Conservation (phyloP, 2,797 vertebrate genomes). For the Enteromius fasciolatus region DNA sequence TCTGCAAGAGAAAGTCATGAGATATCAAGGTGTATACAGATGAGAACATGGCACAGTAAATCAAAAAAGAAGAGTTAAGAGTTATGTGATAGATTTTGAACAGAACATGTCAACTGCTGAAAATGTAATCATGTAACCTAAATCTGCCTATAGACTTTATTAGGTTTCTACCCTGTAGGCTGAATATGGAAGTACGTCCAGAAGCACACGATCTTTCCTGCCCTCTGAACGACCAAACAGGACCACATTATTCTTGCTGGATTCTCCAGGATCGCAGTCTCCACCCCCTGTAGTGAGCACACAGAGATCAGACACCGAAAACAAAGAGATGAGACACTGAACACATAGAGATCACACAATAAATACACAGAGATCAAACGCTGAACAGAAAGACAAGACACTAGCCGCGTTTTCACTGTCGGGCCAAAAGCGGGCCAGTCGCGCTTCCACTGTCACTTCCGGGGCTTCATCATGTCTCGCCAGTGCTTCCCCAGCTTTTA, state of each 20-base stretch:
- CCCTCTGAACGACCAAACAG: constrained; percentile 89
- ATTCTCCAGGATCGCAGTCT: constrained; percentile 89
- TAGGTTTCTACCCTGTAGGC: constrained; percentile 86
- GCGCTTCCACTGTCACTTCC: too few relatives aligned
- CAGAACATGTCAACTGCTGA: neutral
- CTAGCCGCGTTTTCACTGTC: too few relatives aligned
- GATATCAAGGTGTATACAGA: neutral
- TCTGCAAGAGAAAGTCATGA: constrained; percentile 64
- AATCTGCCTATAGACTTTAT: neutral
- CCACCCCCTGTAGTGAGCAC: constrained; percentile 79
- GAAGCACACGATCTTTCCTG: constrained; percentile 82
- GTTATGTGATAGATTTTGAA: neutral
- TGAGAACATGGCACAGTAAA: neutral
- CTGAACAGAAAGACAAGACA: neutral
- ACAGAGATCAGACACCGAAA: neutral
- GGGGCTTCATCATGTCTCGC: too few relatives aligned
- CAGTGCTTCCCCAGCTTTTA: too few relatives aligned
- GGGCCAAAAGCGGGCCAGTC: too few relatives aligned
- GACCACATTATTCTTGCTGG: constrained; percentile 88
- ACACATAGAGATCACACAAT: neutral
- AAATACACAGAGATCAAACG: neutral
- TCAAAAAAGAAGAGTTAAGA: neutral
- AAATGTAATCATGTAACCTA: neutral
- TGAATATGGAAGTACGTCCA: constrained; percentile 89
- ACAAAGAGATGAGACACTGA: neutral